A percentile compares a stretch with the other conserved stretches of the same genome.
Conservation (phyloP, 2,888 invertebrate species). For the Merodon equestris region DNA sequence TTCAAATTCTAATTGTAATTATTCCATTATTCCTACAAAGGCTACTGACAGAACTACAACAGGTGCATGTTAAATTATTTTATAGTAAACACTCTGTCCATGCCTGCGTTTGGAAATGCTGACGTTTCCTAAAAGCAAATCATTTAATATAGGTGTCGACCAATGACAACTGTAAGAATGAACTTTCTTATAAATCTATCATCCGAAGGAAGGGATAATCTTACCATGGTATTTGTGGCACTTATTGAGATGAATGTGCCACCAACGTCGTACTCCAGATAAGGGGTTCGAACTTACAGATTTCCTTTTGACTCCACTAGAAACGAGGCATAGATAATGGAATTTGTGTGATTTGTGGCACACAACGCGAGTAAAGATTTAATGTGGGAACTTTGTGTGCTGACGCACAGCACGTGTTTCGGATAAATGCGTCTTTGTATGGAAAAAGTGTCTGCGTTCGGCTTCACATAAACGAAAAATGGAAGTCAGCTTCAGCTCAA, state of each 20-base stretch:
- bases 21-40: no score
- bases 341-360: constrained; percentile 67
- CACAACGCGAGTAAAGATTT: constrained; percentile 69
- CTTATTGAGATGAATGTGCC: constrained; percentile 39
- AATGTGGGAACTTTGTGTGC: constrained; percentile 70
- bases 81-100: neutral
- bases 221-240: constrained; percentile 66
- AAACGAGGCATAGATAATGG: constrained; percentile 54
- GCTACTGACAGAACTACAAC: constrained; percentile 56
- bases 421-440: constrained; percentile 14
- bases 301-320: constrained; percentile 56
- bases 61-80: constrained; percentile 51
- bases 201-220: constrained; percentile 32
- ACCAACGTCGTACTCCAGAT: constrained; percentile 54
- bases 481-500: constrained; percentile 43
- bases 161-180: neutral
- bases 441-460: constrained; percentile 21
- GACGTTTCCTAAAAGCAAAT: no score
- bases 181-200: neutral
- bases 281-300: constrained; percentile 51
- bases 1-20: no score
- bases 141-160: no score
- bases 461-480: constrained; percentile 31
- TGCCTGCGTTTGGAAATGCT: constrained; percentile 19
- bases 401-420: constrained; percentile 72